Evolutionary conservation across 2,797 vertebrate species (phyloP).

Genomic region (Silurus aristotelis): DNA sequence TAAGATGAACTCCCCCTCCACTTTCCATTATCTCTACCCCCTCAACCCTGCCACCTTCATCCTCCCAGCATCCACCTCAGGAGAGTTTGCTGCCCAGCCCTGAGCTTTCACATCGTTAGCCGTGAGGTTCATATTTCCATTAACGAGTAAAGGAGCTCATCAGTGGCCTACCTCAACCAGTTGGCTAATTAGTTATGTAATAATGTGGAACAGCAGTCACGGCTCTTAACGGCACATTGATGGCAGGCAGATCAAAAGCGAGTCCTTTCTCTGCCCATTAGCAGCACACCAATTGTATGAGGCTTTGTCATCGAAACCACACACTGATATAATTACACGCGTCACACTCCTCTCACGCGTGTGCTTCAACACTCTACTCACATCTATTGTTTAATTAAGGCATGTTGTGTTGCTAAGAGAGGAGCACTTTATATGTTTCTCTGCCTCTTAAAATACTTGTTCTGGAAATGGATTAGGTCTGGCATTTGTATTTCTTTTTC

Average conservation of each 20-base stretch:
- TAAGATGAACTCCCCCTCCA: constrained; percentile 2
- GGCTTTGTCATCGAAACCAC: constrained; percentile 55
- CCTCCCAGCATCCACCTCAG: constrained; percentile 30
- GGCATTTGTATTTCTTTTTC: constrained; percentile 21
- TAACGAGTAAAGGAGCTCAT: constrained; percentile 60
- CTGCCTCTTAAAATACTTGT: constrained; percentile 39
- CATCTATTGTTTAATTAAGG: constrained; percentile 54
- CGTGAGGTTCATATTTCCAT: constrained; percentile 58
- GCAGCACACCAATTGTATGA: constrained; percentile 51
- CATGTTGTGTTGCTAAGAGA: constrained; percentile 55
- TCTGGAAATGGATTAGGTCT: constrained; percentile 35
- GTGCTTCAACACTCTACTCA: constrained; percentile 39
- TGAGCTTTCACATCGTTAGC: constrained; percentile 56
- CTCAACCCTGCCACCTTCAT: constrained; percentile 1
- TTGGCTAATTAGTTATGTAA: constrained; percentile 65
- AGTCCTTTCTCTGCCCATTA: constrained; percentile 56
- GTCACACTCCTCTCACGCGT: constrained; percentile 47
- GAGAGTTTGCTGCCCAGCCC: constrained; percentile 30
- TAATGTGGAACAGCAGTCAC: constrained; percentile 57
- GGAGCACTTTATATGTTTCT: constrained; percentile 37
- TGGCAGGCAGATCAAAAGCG: constrained; percentile 51
- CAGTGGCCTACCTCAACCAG: constrained; percentile 58
- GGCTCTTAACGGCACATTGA: constrained; percentile 58
- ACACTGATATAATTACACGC: constrained; percentile 59
- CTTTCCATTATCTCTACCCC: neutral